phyloP scores from a whole-genome alignment of 2,888 invertebrate species.

The Lasioglossum leucozonium region DNA sequence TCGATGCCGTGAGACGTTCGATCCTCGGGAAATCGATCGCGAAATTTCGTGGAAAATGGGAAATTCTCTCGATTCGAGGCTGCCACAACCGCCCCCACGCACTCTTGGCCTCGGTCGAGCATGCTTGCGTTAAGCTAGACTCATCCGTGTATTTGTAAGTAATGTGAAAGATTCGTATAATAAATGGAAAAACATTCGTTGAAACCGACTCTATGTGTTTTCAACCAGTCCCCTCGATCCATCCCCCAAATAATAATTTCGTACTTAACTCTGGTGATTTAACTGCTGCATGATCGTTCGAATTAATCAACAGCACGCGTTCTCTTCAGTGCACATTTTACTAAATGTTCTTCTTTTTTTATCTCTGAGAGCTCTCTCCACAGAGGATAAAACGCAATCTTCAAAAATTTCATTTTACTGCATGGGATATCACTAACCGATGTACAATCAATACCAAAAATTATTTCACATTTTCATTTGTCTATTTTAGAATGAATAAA shows the following conservation, averaged over 20 bases:
- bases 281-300: neutral
- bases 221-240: neutral
- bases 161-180: slow-evolving; percentile 62
- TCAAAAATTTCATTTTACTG: neutral
- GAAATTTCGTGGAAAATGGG: neutral
- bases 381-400: neutral
- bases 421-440: neutral
- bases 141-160: slow-evolving; percentile 69
- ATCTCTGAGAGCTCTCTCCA: neutral
- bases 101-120: slow-evolving; percentile 56
- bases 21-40: slow-evolving; percentile 25
- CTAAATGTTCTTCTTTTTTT: neutral
- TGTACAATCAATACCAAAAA: too few relatives aligned
- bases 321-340: neutral
- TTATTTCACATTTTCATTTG: neutral
- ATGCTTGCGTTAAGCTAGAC: slow-evolving; percentile 53
- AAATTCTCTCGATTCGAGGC: slow-evolving; percentile 34
- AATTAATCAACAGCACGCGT: neutral
- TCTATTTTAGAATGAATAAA: neutral
- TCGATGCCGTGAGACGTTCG: slow-evolving; percentile 35
- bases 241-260: neutral
- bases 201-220: slow-evolving; percentile 32
- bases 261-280: neutral
- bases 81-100: slow-evolving; percentile 8
- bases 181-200: slow-evolving; percentile 62